Percentiles rank a stretch among this genome's conserved stretches.
Evolutionary conservation across 2,797 vertebrate species (phyloP).

Genomic region (Podargus strigoides): DNA sequence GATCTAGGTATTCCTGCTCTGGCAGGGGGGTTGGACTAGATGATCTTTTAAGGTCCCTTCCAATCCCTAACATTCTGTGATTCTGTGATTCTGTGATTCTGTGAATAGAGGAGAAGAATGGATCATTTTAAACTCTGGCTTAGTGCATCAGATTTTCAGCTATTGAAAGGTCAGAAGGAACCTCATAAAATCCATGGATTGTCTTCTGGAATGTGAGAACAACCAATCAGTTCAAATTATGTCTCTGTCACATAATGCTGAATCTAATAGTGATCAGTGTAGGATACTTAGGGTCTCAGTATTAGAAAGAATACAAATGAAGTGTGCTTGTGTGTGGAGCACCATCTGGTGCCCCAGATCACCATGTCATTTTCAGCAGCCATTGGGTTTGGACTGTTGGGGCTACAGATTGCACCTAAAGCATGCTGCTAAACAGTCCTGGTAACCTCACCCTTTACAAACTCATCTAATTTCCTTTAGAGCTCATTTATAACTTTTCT

Average conservation of each 20-base stretch:
- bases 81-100: too few relatives aligned
- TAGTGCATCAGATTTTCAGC: background rate
- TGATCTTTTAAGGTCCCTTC: too few relatives aligned
- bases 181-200: background rate
- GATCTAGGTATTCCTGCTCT: too few relatives aligned
- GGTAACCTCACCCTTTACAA: background rate
- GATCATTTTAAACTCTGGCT: background rate
- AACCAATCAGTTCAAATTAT: background rate
- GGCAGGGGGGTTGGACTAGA: too few relatives aligned
- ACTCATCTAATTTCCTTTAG: background rate
- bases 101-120: background rate
- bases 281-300: background rate
- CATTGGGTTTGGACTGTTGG: background rate
- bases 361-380: background rate
- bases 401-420: background rate
- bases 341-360: background rate
- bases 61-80: too few relatives aligned
- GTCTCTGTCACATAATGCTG: background rate
- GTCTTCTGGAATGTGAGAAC: background rate
- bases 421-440: background rate
- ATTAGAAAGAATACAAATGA: background rate
- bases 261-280: background rate
- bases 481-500: background rate
- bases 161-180: background rate
- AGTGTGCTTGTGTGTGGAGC: background rate